phyloP scores from a whole-genome alignment of 2,797 vertebrate genomes.

The Helarctos malayanus region DNA sequence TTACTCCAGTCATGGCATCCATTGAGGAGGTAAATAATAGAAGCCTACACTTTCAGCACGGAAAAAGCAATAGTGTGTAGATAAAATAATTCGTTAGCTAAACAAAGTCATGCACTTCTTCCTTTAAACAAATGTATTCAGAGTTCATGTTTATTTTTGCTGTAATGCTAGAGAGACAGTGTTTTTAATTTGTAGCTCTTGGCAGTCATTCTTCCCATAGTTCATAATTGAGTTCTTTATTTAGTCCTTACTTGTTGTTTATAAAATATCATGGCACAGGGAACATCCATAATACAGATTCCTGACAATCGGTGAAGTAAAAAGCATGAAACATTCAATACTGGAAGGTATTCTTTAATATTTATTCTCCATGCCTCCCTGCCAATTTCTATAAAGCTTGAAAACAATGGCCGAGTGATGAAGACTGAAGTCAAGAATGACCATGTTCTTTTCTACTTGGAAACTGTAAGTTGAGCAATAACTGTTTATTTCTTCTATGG shows the following conservation, averaged over 20 bases:
- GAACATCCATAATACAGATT: not conserved
- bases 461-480: conserved; percentile 77
- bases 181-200: conserved; percentile 14
- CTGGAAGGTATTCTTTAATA: not conserved
- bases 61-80: not conserved
- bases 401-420: conserved; percentile 61
- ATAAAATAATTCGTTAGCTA: not conserved
- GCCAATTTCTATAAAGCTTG: conserved; percentile 82
- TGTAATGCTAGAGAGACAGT: not conserved
- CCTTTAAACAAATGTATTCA: not conserved
- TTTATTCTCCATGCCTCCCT: not conserved
- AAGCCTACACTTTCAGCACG: not conserved
- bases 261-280: not conserved
- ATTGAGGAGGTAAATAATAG: conserved; percentile 75
- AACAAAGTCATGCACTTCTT: not conserved
- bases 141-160: conserved; percentile 6
- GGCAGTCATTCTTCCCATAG: not conserved
- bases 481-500: not conserved
- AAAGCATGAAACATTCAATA: not conserved
- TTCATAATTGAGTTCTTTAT: not conserved
- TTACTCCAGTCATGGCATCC: conserved; percentile 70
- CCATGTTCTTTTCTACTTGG: conserved; percentile 85
- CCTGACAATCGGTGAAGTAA: not conserved
- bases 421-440: conserved; percentile 82
- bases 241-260: not conserved